phyloP scores from a whole-genome alignment of 2,888 invertebrate genomes.

The Chrysomela aeneicollis region DNA sequence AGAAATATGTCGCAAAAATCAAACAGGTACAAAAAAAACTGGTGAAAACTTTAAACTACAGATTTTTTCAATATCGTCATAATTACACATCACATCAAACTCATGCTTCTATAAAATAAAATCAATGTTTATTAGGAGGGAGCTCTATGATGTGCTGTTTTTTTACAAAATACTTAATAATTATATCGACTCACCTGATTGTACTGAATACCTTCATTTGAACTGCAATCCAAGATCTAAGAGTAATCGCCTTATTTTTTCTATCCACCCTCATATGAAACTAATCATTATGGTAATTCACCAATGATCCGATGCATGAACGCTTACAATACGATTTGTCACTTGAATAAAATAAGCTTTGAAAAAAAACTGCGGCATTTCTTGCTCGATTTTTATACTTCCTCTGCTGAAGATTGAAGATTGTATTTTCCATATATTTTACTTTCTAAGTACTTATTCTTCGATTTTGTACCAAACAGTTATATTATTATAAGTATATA shows the following conservation, averaged over 20 bases:
- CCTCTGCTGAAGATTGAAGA: too few relatives aligned
- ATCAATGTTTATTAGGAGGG: neutral
- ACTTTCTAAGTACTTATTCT: too few relatives aligned
- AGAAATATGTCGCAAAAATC: neutral
- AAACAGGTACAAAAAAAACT: neutral
- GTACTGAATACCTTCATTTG: neutral
- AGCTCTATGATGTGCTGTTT: neutral
- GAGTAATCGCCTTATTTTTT: neutral
- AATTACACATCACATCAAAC: neutral
- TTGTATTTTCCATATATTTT: too few relatives aligned
- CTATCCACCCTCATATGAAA: constrained; percentile 2
- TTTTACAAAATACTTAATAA: neutral
- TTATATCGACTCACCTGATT: neutral
- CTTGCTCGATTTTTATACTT: too few relatives aligned
- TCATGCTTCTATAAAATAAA: neutral
- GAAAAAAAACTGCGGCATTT: too few relatives aligned
- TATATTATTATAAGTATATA: too few relatives aligned
- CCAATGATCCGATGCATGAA: constrained; percentile 6
- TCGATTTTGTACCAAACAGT: too few relatives aligned
- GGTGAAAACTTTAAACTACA: neutral
- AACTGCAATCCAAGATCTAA: constrained; percentile 3
- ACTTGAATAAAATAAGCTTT: neutral
- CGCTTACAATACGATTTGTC: neutral
- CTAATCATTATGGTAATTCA: neutral
- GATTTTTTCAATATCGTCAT: neutral